Percentiles rank a stretch among this genome's conserved stretches.
phyloP scores from a whole-genome alignment of 2,888 invertebrate species.

The Micropterix aruncella region DNA sequence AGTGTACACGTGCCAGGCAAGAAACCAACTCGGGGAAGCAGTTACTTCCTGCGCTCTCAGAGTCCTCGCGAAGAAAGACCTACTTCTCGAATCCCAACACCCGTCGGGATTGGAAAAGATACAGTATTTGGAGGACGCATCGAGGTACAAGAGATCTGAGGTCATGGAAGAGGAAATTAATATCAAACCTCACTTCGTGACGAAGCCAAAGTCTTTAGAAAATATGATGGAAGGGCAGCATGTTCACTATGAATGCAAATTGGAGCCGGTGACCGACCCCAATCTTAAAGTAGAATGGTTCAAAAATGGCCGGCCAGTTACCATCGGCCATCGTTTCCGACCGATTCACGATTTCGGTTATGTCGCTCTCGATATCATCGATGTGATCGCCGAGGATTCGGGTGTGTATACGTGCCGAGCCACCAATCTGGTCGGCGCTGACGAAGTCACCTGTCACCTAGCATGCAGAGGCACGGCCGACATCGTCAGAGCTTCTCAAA shows the following conservation, averaged over 20 bases:
- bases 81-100: slow-evolving; percentile 79
- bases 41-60: slow-evolving; percentile 84
- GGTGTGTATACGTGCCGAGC: slow-evolving; percentile 91
- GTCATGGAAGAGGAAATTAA: slow-evolving; percentile 72
- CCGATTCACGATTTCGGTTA: slow-evolving; percentile 98
- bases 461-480: slow-evolving; percentile 64
- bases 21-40: slow-evolving; percentile 89
- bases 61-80: slow-evolving; percentile 78
- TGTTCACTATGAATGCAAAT: slow-evolving; percentile 94
- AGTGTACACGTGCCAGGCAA: slow-evolving; percentile 89
- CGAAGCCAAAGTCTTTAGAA: slow-evolving; percentile 74
- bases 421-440: slow-evolving; percentile 77
- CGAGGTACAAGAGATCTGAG: slow-evolving; percentile 71
- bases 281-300: slow-evolving; percentile 96
- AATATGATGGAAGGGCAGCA: slow-evolving; percentile 80
- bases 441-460: slow-evolving; percentile 65
- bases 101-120: slow-evolving; percentile 86
- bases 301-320: slow-evolving; percentile 87
- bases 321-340: slow-evolving; percentile 87
- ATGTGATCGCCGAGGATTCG: slow-evolving; percentile 90
- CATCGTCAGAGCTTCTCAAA: slow-evolving; percentile 74
- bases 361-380: slow-evolving; percentile 92
- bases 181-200: slow-evolving; percentile 70
- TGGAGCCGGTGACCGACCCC: slow-evolving; percentile 93
- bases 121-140: slow-evolving; percentile 78